Percentiles rank a stretch among this genome's conserved stretches.
These are phyloP conservation scores for Drosophila erecta DNA, from an alignment of 1,140 invertebrate genomes.

Conservation along the genomic window DNA sequence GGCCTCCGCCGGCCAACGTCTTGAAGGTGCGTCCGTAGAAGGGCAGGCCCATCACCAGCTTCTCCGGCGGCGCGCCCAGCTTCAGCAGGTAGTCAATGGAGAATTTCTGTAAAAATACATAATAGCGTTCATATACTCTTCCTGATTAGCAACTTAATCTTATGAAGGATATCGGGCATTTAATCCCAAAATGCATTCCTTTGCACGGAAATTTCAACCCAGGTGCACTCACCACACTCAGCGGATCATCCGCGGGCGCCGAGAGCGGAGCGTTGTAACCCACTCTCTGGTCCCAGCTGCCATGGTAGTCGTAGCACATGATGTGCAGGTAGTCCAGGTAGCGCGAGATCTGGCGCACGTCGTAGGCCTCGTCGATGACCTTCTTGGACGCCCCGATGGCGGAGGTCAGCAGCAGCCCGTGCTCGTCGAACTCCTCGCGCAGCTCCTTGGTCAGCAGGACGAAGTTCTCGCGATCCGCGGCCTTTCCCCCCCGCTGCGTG, in stretches of 20 bases:
- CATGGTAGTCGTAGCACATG: constrained; percentile 96
- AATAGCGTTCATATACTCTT: no score
- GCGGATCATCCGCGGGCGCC: constrained; percentile 85
- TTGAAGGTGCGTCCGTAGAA: constrained; percentile 93
- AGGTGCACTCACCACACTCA: constrained; percentile 87
- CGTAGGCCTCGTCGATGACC: constrained; percentile 90
- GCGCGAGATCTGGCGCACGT: constrained; percentile 89
- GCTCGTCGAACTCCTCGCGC: constrained; percentile 86
- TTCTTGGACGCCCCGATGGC: constrained; percentile 90
- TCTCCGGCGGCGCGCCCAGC: constrained; percentile 89
- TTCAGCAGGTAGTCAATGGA: constrained; percentile 91
- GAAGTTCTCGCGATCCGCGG: constrained; percentile 92
- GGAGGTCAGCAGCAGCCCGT: constrained; percentile 89
- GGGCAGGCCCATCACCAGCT: constrained; percentile 92
- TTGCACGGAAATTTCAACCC: neutral
- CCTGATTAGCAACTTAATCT: neutral
- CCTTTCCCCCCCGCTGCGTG: constrained; percentile 89
- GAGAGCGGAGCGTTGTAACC: constrained; percentile 90
- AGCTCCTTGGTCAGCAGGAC: constrained; percentile 90
- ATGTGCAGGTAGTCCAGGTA: constrained; percentile 94
- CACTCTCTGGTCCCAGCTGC: constrained; percentile 91
- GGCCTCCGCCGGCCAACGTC: constrained; percentile 78
- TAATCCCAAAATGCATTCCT: neutral
- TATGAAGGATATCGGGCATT: neutral
- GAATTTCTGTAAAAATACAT: constrained; percentile 86